Base-by-base conservation (phyloP, 2,888 invertebrate genomes). In the Drosophila colorata region DNA sequence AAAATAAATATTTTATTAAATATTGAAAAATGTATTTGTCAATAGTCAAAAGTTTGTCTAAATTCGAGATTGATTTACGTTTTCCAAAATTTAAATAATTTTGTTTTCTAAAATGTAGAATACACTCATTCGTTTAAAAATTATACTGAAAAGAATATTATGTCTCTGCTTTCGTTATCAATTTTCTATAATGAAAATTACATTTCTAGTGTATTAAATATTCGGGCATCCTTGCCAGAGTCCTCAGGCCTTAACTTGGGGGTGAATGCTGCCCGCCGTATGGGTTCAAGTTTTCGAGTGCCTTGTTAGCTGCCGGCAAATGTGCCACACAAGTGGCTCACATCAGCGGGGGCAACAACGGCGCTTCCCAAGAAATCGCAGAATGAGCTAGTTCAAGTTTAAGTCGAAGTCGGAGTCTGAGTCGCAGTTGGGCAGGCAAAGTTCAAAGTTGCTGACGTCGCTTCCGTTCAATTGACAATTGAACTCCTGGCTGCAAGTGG, bases 271-370 rank as follows among this genome's bases (percentile, higher is more conserved):
- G 70, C 9, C 51, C 35, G 41, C 11, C 38, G 33, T 9, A 41
- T 56, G 63, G 52, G 18, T 35, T 41, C 14, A 43, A 48, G 61
- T 47, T 51, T 20, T 78, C 44, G 74, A 87, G 87, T 82, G 65
- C 66, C 86, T 78, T 78, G 86, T 78, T 85, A 80, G 76, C 82
- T 74, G 85, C 48, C 65, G 68, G 78, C 78, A 60, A 83, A 80
- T 83, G 83, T 83, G 87, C 85, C 85, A 85, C 87, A 90, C 90
- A 90, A 90, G 90, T 90, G 91, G 91, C 90, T 90, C 90, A 88
- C 90, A 90, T 81, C 91, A 90, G 91, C 90, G 90, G 90, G 90
- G 71, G 63, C 77, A 69, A 49, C 16, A 25, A 33, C 52, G 23
- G 47, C 55, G 33, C 59, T 86, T 84, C 77, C 71, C 87, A 87